phyloP scores from a whole-genome alignment of 2,113 vertebrate species.

The Hippocampus zosterae region DNA sequence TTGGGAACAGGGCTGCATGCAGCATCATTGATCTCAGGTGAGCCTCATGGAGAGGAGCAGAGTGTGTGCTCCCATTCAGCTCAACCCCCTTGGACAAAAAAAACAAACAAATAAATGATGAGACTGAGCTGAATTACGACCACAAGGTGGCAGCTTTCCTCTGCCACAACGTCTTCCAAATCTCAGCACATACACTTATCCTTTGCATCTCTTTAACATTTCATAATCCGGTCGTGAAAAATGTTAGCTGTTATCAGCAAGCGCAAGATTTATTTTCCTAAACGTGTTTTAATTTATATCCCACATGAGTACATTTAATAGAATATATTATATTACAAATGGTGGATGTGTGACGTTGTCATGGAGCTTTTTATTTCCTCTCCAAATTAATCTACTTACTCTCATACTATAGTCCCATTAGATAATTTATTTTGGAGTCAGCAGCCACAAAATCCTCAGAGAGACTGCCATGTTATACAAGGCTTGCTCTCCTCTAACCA shows the following conservation, averaged over 20 bases:
- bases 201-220: slow-evolving; percentile 2
- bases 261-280: not conserved
- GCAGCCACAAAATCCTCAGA: slow-evolving; percentile 45
- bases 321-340: not conserved
- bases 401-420: slow-evolving; percentile 33
- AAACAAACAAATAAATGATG: not conserved
- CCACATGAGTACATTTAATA: slow-evolving; percentile 1
- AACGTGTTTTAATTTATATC: slow-evolving; percentile 15
- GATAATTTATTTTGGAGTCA: slow-evolving; percentile 52
- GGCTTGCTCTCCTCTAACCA: slow-evolving; percentile 44
- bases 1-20: slow-evolving; percentile 23
- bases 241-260: not conserved
- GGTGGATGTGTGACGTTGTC: slow-evolving; percentile 17
- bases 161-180: slow-evolving; percentile 18
- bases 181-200: not conserved
- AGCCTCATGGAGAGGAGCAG: slow-evolving; percentile 22
- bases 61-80: slow-evolving; percentile 47
- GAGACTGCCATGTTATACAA: slow-evolving; percentile 49
- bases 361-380: slow-evolving; percentile 22
- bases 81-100: slow-evolving; percentile 37
- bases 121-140: not conserved
- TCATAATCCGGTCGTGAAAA: not conserved
- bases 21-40: slow-evolving; percentile 38
- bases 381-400: slow-evolving; percentile 23
- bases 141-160: slow-evolving; percentile 63